Conservation (phyloP, 2,888 invertebrate genomes). For the Calliopum simillimum region DNA sequence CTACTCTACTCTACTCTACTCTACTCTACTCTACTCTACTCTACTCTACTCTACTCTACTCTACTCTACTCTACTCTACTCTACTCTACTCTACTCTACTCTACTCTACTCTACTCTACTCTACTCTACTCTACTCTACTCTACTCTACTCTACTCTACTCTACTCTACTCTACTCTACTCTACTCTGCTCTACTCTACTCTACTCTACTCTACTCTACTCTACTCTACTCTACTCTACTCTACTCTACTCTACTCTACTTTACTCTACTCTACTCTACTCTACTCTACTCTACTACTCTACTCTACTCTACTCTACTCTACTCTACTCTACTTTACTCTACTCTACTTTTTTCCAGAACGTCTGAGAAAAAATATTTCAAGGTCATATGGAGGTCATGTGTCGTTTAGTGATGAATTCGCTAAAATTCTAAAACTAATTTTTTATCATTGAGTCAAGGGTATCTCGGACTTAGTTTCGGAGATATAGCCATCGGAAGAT, state of each 20-base stretch:
- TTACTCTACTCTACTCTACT: conserved; percentile 35
- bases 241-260: conserved; percentile 32
- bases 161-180: conserved; percentile 29
- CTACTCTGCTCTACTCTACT: conserved; percentile 28
- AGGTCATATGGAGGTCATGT: no score
- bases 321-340: conserved; percentile 19
- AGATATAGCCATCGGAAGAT: no score
- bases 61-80: conserved; percentile 33
- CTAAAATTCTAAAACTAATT: no score
- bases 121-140: conserved; percentile 31
- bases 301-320: conserved; percentile 20
- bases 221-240: conserved; percentile 32
- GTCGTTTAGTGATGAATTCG: no score
- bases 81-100: conserved; percentile 32
- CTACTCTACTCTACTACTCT: conserved; percentile 32
- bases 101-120: conserved; percentile 33
- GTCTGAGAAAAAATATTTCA: no score
- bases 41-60: conserved; percentile 33
- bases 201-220: conserved; percentile 32
- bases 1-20: conserved; percentile 31
- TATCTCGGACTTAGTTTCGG: no score
- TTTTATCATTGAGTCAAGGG: no score
- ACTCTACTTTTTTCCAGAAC: no score
- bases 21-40: conserved; percentile 31
- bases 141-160: conserved; percentile 27